Conservation (phyloP, 2,797 vertebrate genomes). For the Macropus fuliginosus region DNA sequence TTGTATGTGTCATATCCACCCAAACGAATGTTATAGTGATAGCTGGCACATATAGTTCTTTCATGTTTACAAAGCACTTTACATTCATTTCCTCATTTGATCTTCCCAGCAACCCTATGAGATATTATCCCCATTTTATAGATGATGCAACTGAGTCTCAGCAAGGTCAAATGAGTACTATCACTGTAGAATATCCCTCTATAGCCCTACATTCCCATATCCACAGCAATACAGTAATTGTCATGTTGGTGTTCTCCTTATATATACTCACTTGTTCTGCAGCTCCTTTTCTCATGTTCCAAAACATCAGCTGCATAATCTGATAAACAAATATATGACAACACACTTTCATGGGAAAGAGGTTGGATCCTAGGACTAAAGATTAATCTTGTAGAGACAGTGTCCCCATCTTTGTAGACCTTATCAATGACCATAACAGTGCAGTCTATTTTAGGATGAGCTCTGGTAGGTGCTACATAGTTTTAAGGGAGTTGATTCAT, state of each 20-base stretch:
- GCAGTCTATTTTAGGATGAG: neutral
- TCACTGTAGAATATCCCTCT: neutral
- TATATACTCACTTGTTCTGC: neutral
- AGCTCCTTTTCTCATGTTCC: constrained; percentile 26
- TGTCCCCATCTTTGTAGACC: neutral
- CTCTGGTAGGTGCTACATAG: fast-evolving
- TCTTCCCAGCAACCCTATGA: neutral
- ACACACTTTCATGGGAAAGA: neutral
- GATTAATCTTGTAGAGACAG: neutral
- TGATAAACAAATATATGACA: neutral
- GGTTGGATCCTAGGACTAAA: neutral
- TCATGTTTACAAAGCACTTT: neutral
- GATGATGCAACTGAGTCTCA: neutral
- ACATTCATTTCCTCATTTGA: neutral
- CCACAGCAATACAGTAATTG: neutral
- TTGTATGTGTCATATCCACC: neutral
- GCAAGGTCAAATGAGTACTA: neutral
- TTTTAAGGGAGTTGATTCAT: neutral
- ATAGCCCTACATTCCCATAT: neutral
- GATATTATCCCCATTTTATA: neutral
- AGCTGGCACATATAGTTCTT: neutral
- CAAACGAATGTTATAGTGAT: neutral
- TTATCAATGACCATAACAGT: constrained; percentile 29
- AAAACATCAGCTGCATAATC: neutral
- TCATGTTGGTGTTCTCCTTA: neutral